Conservation (phyloP, 2,797 vertebrate species). For the Zonotrichia albicollis region DNA sequence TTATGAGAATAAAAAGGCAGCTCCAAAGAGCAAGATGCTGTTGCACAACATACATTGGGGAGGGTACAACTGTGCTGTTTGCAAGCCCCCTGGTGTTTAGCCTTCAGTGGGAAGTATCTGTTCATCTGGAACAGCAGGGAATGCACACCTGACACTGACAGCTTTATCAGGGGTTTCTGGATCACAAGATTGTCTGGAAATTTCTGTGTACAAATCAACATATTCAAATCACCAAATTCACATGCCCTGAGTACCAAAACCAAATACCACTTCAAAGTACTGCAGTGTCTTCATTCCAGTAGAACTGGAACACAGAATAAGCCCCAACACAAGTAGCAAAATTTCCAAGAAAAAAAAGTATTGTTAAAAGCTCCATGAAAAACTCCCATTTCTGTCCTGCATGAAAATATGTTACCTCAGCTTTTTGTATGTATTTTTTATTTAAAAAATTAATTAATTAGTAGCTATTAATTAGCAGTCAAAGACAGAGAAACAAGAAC, state of each 20-base stretch:
- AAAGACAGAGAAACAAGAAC: not conserved
- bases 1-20: not conserved
- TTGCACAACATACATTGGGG: accelerated
- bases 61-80: not conserved
- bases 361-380: not conserved
- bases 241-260: not conserved
- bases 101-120: not conserved
- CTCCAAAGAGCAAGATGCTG: not conserved
- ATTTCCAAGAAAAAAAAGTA: not conserved
- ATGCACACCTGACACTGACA: not conserved
- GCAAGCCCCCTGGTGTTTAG: not conserved
- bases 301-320: not conserved
- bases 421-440: not conserved
- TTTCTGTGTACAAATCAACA: not conserved
- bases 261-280: not conserved
- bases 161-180: not conserved
- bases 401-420: not conserved
- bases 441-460: not conserved
- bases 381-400: not conserved
- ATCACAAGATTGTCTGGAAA: not conserved
- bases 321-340: not conserved
- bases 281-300: not conserved
- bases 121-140: not conserved
- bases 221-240: not conserved
- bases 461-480: not conserved